Conservation (phyloP, 2,888 invertebrate genomes). For the Galerucella pusilla region DNA sequence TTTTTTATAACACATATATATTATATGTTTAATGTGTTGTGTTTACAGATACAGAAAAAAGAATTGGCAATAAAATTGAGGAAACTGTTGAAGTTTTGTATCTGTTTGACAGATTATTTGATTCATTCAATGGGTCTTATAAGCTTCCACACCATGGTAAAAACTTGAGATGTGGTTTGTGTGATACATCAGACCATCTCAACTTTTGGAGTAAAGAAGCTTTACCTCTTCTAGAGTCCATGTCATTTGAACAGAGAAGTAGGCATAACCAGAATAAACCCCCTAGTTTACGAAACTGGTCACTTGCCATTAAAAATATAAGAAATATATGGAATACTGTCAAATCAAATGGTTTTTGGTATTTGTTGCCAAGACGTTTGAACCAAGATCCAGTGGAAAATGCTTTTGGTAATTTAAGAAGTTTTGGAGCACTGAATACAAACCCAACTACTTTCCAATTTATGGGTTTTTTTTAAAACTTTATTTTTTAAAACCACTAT, state of each 20-base stretch:
- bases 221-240: constrained; percentile 12
- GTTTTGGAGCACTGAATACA: constrained; percentile 21
- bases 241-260: constrained; percentile 15
- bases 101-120: constrained; percentile 21
- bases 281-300: constrained; percentile 23
- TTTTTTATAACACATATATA: background rate
- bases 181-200: constrained; percentile 23
- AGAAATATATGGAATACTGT: constrained; percentile 13
- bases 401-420: constrained; percentile 19
- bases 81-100: constrained; percentile 7
- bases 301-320: constrained; percentile 22
- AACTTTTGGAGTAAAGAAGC: constrained; percentile 34
- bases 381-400: constrained; percentile 20
- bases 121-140: constrained; percentile 24
- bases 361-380: constrained; percentile 19
- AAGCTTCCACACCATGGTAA: constrained; percentile 29
- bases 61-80: constrained; percentile 17
- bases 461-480: constrained; percentile 25
- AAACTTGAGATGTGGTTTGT: constrained; percentile 27
- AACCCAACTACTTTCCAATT: constrained; percentile 28
- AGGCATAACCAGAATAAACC: constrained; percentile 20
- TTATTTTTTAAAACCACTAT: constrained; percentile 20
- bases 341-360: constrained; percentile 11
- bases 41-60: constrained; percentile 18
- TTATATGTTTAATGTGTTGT: background rate